phyloP scores from a whole-genome alignment of 2,888 invertebrate genomes.

The Cordilura impudica region DNA sequence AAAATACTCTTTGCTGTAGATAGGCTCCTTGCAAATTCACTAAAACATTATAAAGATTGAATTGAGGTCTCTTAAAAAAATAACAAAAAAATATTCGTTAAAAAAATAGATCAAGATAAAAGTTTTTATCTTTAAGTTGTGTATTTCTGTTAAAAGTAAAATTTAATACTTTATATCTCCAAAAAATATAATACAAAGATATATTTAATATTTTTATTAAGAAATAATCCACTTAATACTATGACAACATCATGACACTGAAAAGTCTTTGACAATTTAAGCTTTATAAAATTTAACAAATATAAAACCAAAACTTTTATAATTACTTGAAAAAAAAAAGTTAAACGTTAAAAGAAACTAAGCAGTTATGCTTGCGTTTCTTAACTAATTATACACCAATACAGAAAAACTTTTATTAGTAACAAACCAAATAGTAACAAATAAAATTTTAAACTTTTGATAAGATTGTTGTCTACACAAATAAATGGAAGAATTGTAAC shows the following conservation, averaged over 20 bases:
- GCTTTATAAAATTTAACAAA: constrained; percentile 36
- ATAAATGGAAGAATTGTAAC: background rate
- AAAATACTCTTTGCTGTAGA: too few species aligned
- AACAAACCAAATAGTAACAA: background rate
- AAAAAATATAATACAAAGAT: too few species aligned
- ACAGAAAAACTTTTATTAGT: background rate
- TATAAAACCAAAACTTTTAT: constrained; percentile 18
- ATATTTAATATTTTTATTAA: too few species aligned
- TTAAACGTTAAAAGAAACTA: constrained; percentile 3
- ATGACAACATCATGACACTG: constrained; percentile 19
- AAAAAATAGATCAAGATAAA: too few species aligned
- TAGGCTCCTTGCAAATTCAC: too few species aligned
- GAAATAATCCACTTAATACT: too few species aligned
- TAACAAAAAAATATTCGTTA: too few species aligned
- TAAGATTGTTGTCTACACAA: background rate
- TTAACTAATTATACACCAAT: background rate
- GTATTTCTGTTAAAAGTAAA: too few species aligned
- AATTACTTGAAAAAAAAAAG: constrained; percentile 7
- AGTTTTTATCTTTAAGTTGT: too few species aligned
- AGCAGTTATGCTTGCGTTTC: background rate
- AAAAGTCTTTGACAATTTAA: constrained; percentile 29
- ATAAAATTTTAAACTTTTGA: background rate
- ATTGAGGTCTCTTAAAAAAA: too few species aligned
- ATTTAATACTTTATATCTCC: too few species aligned
- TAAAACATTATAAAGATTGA: too few species aligned